These are phyloP conservation scores for Ormyrus nitidulus DNA, from an alignment of 2,888 invertebrate species.

Conservation along the genomic window DNA sequence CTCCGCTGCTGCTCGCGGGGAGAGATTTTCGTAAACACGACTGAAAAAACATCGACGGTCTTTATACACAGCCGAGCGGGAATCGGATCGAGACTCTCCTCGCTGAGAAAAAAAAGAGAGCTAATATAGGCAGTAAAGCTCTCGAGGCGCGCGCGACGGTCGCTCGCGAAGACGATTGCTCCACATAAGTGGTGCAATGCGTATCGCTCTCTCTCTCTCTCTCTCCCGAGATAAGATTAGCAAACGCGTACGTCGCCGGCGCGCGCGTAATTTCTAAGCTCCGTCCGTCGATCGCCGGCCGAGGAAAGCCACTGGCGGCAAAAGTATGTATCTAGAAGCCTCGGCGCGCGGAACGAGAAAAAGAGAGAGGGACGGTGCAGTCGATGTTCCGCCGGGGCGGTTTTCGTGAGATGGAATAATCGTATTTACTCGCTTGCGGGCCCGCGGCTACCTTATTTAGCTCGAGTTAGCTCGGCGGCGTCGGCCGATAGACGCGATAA, in stretches of 20 bases:
- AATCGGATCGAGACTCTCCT: too few relatives aligned
- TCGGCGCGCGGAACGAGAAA: neutral
- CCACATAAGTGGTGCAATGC: too few relatives aligned
- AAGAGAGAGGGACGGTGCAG: too few relatives aligned
- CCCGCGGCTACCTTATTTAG: constrained; percentile 20
- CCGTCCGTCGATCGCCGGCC: neutral
- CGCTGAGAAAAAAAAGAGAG: too few relatives aligned
- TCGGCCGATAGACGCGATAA: neutral
- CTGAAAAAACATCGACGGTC: too few relatives aligned
- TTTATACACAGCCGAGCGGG: too few relatives aligned
- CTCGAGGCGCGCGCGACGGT: neutral
- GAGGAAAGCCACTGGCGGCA: neutral
- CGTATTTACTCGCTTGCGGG: too few relatives aligned
- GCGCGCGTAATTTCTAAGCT: constrained; percentile 1
- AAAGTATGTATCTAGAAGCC: neutral
- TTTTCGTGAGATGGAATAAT: too few relatives aligned
- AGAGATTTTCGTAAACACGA: too few relatives aligned
- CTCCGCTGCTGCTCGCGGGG: too few relatives aligned
- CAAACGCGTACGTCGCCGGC: too few relatives aligned
- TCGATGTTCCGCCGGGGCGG: neutral
- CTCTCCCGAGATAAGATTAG: constrained; percentile 13
- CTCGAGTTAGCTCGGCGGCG: constrained; percentile 19
- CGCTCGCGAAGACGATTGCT: constrained; percentile 23
- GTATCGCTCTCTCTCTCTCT: constrained; percentile 41
- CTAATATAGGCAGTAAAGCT: constrained; percentile 24